These are phyloP conservation scores for Poeciliopsis paucimaculata DNA, from an alignment of 2,797 vertebrate species.

Conservation along the genomic window DNA sequence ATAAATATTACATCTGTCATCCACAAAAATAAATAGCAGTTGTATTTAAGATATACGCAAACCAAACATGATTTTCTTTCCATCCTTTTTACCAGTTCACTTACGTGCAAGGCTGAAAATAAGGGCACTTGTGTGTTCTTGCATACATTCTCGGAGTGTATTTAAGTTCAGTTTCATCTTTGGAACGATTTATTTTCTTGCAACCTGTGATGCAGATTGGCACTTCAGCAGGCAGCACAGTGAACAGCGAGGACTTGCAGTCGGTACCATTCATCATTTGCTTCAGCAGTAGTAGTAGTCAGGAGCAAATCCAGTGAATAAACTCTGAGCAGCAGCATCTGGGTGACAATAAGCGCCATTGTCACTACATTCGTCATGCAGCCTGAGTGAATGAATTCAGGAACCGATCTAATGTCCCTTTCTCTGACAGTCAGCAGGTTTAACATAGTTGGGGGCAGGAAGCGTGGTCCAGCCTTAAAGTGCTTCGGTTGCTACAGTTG, in stretches of 20 bases:
- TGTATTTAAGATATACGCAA: slow-evolving; percentile 20
- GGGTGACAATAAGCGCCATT: slow-evolving; percentile 13
- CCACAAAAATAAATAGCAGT: slow-evolving; percentile 30
- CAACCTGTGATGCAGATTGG: slow-evolving; percentile 29
- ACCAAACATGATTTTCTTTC: not conserved
- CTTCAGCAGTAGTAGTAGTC: slow-evolving; percentile 38
- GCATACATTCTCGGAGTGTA: slow-evolving; percentile 23
- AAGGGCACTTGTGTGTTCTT: slow-evolving; percentile 29
- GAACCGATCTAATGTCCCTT: slow-evolving; percentile 2
- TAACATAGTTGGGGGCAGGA: slow-evolving; percentile 18
- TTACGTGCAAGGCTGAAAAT: slow-evolving; percentile 35
- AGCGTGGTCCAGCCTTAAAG: slow-evolving; percentile 53
- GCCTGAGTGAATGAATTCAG: slow-evolving; percentile 12
- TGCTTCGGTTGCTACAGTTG: slow-evolving; percentile 51
- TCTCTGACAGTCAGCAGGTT: slow-evolving; percentile 23
- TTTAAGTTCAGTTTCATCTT: slow-evolving; percentile 26
- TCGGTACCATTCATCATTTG: slow-evolving; percentile 10
- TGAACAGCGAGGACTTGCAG: slow-evolving; percentile 9
- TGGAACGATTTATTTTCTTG: slow-evolving; percentile 18
- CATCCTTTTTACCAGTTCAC: slow-evolving; percentile 28
- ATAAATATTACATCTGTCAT: slow-evolving; percentile 54
- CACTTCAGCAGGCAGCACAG: slow-evolving; percentile 7
- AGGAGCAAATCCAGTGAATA: slow-evolving; percentile 48
- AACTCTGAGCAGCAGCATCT: slow-evolving; percentile 57
- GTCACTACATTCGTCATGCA: slow-evolving; percentile 17